Percentiles rank a stretch among this genome's conserved stretches.
Conservation (phyloP, 2,888 invertebrate genomes). For the Neria commutata region DNA sequence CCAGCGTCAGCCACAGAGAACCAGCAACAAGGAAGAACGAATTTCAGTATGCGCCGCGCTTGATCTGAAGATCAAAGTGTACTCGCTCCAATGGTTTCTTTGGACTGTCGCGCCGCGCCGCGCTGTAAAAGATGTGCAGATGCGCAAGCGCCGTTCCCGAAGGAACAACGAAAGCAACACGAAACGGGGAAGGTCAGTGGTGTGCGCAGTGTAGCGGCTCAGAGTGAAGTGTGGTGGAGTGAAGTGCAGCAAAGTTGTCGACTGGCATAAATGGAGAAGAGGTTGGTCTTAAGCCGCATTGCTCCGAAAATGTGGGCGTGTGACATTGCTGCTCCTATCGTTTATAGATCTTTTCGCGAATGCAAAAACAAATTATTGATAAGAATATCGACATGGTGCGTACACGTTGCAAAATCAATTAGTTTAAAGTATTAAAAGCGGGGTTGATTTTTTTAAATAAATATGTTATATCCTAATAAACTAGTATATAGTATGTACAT, state of each 20-base stretch:
- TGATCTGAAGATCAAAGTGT: constrained; percentile 44
- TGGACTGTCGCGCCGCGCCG: constrained; percentile 24
- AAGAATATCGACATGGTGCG: constrained; percentile 41
- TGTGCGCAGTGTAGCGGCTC: constrained; percentile 21
- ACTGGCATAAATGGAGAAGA: constrained; percentile 37
- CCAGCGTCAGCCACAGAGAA: neutral
- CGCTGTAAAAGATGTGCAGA: constrained; percentile 42
- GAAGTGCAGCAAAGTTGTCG: constrained; percentile 32
- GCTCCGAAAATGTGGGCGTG: constrained; percentile 61
- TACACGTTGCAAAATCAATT: constrained; percentile 41
- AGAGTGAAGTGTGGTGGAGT: constrained; percentile 24
- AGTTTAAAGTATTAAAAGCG: neutral
- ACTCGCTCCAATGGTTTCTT: too few species aligned
- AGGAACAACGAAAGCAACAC: constrained; percentile 28
- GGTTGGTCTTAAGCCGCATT: constrained; percentile 40
- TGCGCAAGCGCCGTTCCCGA: constrained; percentile 22
- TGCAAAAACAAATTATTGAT: constrained; percentile 52
- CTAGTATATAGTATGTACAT: too few species aligned
- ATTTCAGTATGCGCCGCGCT: neutral
- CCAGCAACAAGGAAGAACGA: neutral
- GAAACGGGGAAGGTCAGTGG: constrained; percentile 30
- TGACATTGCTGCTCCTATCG: constrained; percentile 60
- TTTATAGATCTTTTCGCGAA: constrained; percentile 50
- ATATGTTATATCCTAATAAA: too few species aligned
- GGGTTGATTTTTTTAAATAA: too few species aligned